Conservation (phyloP, 2,797 vertebrate genomes). For the Melanotaenia maccullochi region DNA sequence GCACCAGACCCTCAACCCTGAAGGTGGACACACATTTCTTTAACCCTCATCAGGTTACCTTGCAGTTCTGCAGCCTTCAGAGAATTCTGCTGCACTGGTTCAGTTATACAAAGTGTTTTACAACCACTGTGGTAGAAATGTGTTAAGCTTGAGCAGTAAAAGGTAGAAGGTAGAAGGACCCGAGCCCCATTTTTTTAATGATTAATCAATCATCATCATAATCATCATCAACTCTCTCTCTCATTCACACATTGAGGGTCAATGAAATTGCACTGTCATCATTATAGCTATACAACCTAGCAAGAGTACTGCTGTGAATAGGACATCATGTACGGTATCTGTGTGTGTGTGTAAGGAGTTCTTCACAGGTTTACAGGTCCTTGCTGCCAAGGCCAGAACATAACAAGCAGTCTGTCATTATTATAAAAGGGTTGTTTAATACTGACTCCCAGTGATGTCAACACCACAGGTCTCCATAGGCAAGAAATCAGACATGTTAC, state of each 20-base stretch:
- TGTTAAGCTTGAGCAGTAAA: conserved; percentile 31
- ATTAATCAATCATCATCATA: conserved; percentile 31
- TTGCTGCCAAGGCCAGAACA: conserved; percentile 28
- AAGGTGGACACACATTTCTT: too few species aligned
- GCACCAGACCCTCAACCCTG: too few species aligned
- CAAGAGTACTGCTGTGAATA: conserved; percentile 19
- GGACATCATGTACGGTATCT: conserved; percentile 33
- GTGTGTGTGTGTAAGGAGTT: conserved; percentile 16
- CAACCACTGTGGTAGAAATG: conserved; percentile 37
- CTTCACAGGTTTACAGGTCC: conserved; percentile 52
- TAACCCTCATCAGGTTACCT: background rate
- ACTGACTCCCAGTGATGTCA: conserved; percentile 20
- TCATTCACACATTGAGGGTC: background rate
- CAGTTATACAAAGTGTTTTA: conserved; percentile 47
- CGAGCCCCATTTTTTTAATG: conserved; percentile 22
- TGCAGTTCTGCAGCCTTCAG: background rate
- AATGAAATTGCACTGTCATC: conserved; percentile 1
- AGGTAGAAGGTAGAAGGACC: conserved; percentile 1
- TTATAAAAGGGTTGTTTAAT: conserved; percentile 40
- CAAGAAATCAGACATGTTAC: background rate
- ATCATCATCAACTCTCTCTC: background rate
- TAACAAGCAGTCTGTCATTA: conserved; percentile 51
- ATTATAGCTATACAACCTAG: conserved; percentile 8
- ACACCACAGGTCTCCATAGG: conserved; percentile 3
- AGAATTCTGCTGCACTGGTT: conserved; percentile 11